These are phyloP conservation scores for Calliphora vomitoria DNA, from an alignment of 2,888 invertebrate genomes.

Conservation along the genomic window DNA sequence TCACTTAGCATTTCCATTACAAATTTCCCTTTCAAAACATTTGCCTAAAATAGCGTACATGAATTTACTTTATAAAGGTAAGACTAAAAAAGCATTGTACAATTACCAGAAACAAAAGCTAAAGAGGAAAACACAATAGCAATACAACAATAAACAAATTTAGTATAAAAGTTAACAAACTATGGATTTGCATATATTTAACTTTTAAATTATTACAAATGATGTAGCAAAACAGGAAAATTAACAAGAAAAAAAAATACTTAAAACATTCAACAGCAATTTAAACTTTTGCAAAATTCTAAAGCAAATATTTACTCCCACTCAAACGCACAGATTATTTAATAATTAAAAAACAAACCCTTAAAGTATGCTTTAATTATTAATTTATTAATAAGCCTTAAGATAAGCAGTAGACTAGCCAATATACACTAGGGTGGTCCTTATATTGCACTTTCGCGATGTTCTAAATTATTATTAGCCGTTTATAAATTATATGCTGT, in stretches of 20 bases:
- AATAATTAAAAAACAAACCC: slow-evolving; percentile 51
- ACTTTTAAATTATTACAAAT: slow-evolving; percentile 39
- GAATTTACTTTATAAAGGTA: too few species aligned
- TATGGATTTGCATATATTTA: slow-evolving; percentile 37
- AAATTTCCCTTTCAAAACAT: too few species aligned
- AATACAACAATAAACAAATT: slow-evolving; percentile 20
- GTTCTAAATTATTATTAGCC: too few species aligned
- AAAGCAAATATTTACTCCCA: neutral
- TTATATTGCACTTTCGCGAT: too few species aligned
- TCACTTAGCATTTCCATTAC: too few species aligned
- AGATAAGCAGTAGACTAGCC: slow-evolving; percentile 16
- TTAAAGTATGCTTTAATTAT: slow-evolving; percentile 44
- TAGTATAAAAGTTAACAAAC: slow-evolving; percentile 20
- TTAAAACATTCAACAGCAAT: neutral
- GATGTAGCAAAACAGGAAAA: neutral
- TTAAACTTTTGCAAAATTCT: neutral
- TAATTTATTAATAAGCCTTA: slow-evolving; percentile 50
- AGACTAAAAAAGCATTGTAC: neutral
- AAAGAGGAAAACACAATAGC: neutral
- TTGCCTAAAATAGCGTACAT: too few species aligned
- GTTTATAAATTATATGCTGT: too few species aligned
- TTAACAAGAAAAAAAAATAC: neutral
- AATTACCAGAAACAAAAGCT: neutral
- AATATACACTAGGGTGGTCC: neutral
- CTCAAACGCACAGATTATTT: neutral